These are phyloP conservation scores for Epinephelus lanceolatus DNA, from an alignment of 2,113 vertebrate species.

Conservation along the genomic window DNA sequence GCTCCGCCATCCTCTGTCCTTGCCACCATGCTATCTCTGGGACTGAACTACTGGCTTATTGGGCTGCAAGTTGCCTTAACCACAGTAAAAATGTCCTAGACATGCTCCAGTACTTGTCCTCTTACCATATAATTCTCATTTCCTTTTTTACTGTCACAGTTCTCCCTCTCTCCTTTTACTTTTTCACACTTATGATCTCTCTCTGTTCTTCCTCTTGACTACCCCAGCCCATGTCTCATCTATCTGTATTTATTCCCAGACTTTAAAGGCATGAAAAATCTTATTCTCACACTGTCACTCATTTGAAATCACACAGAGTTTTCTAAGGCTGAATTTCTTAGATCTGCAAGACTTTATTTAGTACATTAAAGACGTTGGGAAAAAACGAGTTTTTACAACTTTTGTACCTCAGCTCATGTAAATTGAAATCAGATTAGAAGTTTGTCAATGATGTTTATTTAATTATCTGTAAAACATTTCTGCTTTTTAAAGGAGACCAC, in stretches of 20 bases:
- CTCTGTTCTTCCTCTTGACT: neutral
- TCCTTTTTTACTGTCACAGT: neutral
- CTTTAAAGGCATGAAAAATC: slow-evolving; percentile 1
- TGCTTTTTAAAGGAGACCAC: neutral
- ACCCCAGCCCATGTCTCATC: neutral
- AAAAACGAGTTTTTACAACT: neutral
- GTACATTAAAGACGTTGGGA: neutral
- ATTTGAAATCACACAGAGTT: neutral
- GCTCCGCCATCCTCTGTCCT: neutral
- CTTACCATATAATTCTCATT: slow-evolving; percentile 2
- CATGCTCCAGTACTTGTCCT: slow-evolving; percentile 15
- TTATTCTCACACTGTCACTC: neutral
- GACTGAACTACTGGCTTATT: neutral
- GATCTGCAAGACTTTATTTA: neutral
- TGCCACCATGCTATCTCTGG: neutral
- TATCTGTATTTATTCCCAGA: neutral
- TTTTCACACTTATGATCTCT: slow-evolving; percentile 5
- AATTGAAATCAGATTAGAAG: slow-evolving; percentile 13
- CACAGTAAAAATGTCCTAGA: slow-evolving; percentile 8
- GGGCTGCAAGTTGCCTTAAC: slow-evolving; percentile 13
- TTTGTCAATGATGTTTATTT: neutral
- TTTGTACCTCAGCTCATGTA: neutral
- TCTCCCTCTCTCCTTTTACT: neutral
- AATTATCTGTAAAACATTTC: neutral
- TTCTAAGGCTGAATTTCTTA: slow-evolving; percentile 9